phyloP scores from a whole-genome alignment of 2,113 vertebrate species.

The Sisor rabdophorus region DNA sequence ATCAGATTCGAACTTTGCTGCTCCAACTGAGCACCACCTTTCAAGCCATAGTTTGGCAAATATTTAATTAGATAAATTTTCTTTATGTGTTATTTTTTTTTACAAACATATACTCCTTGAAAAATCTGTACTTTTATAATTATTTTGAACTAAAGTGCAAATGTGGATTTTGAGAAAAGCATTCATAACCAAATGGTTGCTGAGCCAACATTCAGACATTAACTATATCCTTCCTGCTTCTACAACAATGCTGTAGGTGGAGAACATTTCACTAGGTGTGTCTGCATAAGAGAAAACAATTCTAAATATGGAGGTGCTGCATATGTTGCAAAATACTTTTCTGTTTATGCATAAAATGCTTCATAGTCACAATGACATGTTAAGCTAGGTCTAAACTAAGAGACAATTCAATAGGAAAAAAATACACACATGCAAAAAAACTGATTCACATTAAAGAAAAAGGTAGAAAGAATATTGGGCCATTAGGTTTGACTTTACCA shows the following conservation, averaged over 20 bases:
- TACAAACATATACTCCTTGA: background rate
- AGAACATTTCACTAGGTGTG: background rate
- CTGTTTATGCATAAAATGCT: constrained; percentile 14
- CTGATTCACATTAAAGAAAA: background rate
- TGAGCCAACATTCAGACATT: constrained; percentile 1
- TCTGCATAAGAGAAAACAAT: constrained; percentile 36
- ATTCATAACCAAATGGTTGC: constrained; percentile 4
- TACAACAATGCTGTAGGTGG: constrained; percentile 8
- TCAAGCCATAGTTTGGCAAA: background rate
- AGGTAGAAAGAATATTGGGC: background rate
- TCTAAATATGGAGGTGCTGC: constrained; percentile 37
- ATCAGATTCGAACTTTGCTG: background rate
- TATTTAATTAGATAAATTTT: background rate
- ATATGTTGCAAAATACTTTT: background rate
- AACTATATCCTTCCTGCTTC: constrained; percentile 38
- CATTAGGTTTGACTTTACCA: too few species aligned
- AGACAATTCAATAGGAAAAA: background rate
- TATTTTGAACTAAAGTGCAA: too few species aligned
- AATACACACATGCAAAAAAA: background rate
- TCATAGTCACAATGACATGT: background rate
- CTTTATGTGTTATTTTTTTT: background rate
- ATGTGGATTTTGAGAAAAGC: background rate
- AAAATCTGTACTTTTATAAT: background rate
- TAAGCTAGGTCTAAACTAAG: background rate
- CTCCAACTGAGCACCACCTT: background rate